phyloP scores from a whole-genome alignment of 2,797 vertebrate species.

The Lutjanus argentimaculatus region DNA sequence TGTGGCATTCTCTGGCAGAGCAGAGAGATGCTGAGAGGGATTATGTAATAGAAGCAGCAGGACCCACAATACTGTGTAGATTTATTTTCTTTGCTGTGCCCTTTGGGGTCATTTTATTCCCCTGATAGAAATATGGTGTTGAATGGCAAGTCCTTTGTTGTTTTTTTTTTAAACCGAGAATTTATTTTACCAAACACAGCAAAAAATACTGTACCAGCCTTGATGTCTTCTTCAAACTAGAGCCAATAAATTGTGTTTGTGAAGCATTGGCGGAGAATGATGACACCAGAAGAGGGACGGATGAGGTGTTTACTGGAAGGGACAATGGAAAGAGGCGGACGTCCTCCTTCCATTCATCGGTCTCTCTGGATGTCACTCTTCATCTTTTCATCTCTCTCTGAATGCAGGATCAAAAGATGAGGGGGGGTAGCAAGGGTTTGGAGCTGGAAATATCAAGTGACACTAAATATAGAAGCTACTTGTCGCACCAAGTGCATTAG shows the following conservation, averaged over 20 bases:
- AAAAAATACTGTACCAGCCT: not conserved
- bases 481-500: constrained; percentile 47
- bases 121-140: constrained; percentile 10
- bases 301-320: constrained; percentile 53
- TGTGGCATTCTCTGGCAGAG: constrained; percentile 43
- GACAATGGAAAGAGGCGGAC: constrained; percentile 50
- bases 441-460: constrained; percentile 74
- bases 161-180: not conserved
- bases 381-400: constrained; percentile 78
- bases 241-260: constrained; percentile 24
- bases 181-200: not conserved
- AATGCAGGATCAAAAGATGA: constrained; percentile 72
- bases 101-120: constrained; percentile 26
- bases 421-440: constrained; percentile 39
- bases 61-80: constrained; percentile 7
- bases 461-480: constrained; percentile 76
- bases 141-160: not conserved
- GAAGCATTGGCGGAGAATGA: constrained; percentile 22
- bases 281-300: constrained; percentile 36
- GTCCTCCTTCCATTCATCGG: constrained; percentile 54
- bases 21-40: constrained; percentile 41
- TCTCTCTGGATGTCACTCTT: constrained; percentile 70
- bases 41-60: constrained; percentile 56
- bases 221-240: constrained; percentile 15
- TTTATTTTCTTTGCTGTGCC: not conserved